phyloP scores from a whole-genome alignment of 2,113 vertebrate species.

The Tetrax tetrax region DNA sequence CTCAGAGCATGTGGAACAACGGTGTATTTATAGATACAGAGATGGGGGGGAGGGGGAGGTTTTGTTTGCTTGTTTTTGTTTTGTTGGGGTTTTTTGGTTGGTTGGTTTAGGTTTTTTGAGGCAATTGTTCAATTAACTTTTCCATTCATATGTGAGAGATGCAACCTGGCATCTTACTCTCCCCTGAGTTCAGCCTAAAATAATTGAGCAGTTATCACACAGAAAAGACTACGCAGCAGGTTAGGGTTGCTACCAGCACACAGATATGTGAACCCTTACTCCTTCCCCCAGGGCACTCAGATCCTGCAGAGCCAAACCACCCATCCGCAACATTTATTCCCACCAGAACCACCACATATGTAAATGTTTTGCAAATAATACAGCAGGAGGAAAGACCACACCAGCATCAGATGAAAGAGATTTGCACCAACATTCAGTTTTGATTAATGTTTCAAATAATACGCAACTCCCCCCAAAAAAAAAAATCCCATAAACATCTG shows the following conservation, averaged over 20 bases:
- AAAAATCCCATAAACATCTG: neutral
- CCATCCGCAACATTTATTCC: neutral
- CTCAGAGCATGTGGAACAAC: fast-evolving
- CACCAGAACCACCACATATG: neutral
- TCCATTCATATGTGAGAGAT: neutral
- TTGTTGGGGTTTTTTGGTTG: neutral
- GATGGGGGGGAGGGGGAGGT: too few relatives aligned
- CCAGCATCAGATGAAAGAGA: neutral
- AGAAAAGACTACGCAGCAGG: neutral
- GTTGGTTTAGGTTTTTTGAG: neutral
- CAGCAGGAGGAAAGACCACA: neutral
- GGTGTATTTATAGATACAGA: neutral
- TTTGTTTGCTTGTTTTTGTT: neutral
- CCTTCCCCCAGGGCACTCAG: neutral
- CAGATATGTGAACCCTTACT: neutral
- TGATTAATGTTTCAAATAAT: neutral
- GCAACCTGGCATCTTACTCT: neutral
- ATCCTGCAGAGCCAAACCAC: neutral
- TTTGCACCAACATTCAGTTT: neutral
- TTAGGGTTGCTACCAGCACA: neutral
- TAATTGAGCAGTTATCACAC: neutral
- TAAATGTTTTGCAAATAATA: neutral
- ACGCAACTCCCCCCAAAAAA: neutral
- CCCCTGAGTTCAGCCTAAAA: neutral
- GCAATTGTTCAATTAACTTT: neutral